Conservation (phyloP, 2,797 vertebrate genomes). For the Periophthalmus magnuspinnatus region DNA sequence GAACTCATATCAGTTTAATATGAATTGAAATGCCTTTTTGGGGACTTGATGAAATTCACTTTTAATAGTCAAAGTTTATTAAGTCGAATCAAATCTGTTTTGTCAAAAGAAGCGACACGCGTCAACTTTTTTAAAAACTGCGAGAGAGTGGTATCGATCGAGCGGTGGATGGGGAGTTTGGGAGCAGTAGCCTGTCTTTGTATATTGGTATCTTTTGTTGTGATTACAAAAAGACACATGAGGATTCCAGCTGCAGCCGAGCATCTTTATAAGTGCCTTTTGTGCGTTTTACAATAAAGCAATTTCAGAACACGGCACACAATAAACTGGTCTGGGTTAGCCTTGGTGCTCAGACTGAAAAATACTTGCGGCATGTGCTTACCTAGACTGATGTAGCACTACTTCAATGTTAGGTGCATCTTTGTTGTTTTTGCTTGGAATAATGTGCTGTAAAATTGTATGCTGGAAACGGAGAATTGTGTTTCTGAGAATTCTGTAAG, state of each 20-base stretch:
- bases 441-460: not conserved
- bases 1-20: constrained; percentile 78
- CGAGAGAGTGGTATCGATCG: constrained; percentile 41
- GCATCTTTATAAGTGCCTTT: constrained; percentile 2
- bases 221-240: constrained; percentile 19
- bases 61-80: constrained; percentile 52
- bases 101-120: constrained; percentile 41
- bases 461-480: not conserved
- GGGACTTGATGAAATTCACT: constrained; percentile 57
- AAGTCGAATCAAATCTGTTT: constrained; percentile 50
- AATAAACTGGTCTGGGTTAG: constrained; percentile 1
- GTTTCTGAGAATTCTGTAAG: too few species aligned
- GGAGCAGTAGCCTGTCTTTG: constrained; percentile 27
- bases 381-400: not conserved
- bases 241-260: constrained; percentile 11
- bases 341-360: not conserved
- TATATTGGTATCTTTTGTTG: constrained; percentile 15
- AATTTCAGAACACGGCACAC: constrained; percentile 14
- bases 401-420: not conserved
- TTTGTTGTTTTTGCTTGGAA: not conserved
- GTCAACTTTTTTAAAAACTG: constrained; percentile 52
- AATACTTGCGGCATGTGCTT: not conserved
- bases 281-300: constrained; percentile 13
- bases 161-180: constrained; percentile 23
- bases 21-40: constrained; percentile 69